Evolutionary conservation across 2,888 invertebrate species (phyloP), one percentile per base, ranked within the genome.

Genomic region (Cheilosia variabilis): DNA sequence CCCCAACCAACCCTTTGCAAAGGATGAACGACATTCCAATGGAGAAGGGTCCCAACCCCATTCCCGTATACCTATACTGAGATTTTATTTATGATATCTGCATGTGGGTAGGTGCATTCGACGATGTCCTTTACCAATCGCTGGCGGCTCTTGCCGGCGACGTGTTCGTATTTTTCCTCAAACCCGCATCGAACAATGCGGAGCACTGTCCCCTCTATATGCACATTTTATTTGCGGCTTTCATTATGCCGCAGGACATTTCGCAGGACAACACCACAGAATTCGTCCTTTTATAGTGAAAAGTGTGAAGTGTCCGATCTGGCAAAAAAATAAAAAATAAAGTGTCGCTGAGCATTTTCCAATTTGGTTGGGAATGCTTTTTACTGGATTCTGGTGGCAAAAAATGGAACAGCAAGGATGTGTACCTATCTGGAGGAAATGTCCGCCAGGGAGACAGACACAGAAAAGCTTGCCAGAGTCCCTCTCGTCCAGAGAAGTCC

Each of bases 171-270:
- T 58, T 52, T 65, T 34, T 34, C 37, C 78, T 55, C 77, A 72
- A 31, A 66, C 65, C 41, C 55, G 58, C 55, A 58, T 50, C 19
- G 41, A 15, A 37, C 37, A 69, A 22, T 17, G 7, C 27, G 57
- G 50, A 75, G 27, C 65, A 57, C 22, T 66, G 73, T 75, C 55
- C 80, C 84, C 50, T 72, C 62, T 17, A 15, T 37, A 86, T 86
- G 86, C 86, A 86, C 81, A 86, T 86, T 84, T 80, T 80, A 84
- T 84, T 86, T 86, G 86, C 58, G 86, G 86, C 68, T 86, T 80
- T 77, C 62, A 57, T 47, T 63, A 58, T 81, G 86, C 86, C 86
- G 66, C 86, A 81, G 86, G 76, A 81, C 76, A 76, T 81, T 81
- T 81, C 76, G 27, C 76, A 72, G 71, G 71, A 81, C 78, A 78